phyloP scores from a whole-genome alignment of 2,113 vertebrate genomes.

The Gadus chalcogrammus region DNA sequence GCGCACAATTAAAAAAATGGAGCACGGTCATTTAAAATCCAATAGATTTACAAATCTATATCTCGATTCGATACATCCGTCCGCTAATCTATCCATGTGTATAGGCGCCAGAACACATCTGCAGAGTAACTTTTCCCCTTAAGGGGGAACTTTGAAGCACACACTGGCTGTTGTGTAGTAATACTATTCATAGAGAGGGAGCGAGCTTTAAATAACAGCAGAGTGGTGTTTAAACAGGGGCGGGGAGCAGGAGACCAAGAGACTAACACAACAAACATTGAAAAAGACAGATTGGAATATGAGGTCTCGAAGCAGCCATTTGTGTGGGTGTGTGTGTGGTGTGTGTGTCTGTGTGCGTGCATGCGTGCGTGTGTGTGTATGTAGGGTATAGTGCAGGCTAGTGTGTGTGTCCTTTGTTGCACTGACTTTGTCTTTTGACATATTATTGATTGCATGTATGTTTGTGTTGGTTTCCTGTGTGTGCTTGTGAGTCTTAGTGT shows the following conservation, averaged over 20 bases:
- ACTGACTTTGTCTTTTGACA: too few relatives aligned
- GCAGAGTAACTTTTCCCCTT: neutral
- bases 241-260: neutral
- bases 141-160: neutral
- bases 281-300: conserved; percentile 13
- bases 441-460: neutral
- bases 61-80: neutral
- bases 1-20: too few relatives aligned
- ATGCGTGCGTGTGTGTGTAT: too few relatives aligned
- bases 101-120: too few relatives aligned
- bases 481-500: neutral
- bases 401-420: neutral
- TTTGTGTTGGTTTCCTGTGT: neutral
- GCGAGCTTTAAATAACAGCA: conserved; percentile 39
- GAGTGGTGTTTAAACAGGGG: neutral
- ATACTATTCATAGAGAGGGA: conserved; percentile 11
- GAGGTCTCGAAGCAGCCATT: neutral
- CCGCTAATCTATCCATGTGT: too few relatives aligned
- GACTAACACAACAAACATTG: neutral
- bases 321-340: neutral
- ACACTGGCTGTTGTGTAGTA: neutral
- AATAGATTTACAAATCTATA: neutral
- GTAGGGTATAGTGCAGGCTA: neutral
- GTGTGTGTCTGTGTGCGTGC: neutral
- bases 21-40: too few relatives aligned